These are phyloP conservation scores for Zygogramma bicolorata DNA, from an alignment of 2,888 invertebrate genomes.

Conservation along the genomic window DNA sequence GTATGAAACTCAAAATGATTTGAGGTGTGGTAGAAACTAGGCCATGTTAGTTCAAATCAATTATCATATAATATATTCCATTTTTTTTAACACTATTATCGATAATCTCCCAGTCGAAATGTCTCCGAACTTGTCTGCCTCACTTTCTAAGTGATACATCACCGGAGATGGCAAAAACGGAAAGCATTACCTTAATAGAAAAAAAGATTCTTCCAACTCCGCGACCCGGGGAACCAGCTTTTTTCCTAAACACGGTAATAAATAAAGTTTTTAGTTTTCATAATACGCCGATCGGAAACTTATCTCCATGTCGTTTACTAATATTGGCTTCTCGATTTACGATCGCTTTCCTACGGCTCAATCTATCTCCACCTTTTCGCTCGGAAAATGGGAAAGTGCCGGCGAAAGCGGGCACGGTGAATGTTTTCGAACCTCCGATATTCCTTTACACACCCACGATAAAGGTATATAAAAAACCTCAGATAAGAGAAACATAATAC, in stretches of 20 bases:
- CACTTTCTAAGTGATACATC: neutral
- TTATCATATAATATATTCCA: too few species aligned
- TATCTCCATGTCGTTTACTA: slow-evolving; percentile 47
- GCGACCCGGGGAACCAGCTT: slow-evolving; percentile 4
- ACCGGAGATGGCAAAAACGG: neutral
- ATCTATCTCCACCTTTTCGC: slow-evolving; percentile 58
- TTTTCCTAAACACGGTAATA: slow-evolving; percentile 21
- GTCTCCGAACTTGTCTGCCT: neutral
- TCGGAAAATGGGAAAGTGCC: slow-evolving; percentile 42
- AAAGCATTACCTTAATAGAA: neutral
- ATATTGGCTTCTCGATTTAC: slow-evolving; percentile 56
- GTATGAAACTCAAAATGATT: too few species aligned
- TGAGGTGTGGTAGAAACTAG: too few species aligned
- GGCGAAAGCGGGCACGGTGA: slow-evolving; percentile 40
- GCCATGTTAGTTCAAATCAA: too few species aligned
- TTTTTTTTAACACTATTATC: neutral
- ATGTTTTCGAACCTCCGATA: slow-evolving; percentile 41
- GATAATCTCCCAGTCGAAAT: neutral
- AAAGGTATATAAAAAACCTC: slow-evolving; percentile 62
- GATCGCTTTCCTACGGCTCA: slow-evolving; percentile 55
- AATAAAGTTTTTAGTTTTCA: slow-evolving; percentile 46
- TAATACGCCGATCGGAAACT: slow-evolving; percentile 31
- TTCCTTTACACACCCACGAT: slow-evolving; percentile 57
- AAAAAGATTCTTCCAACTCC: neutral
- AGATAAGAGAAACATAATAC: slow-evolving; percentile 62